Percentiles rank a stretch among this genome's conserved stretches.
Evolutionary conservation across 30 jellyfish, hydroid and myxozoan genomes (phyloP).

Genomic region (Turritopsis dohrnii): DNA sequence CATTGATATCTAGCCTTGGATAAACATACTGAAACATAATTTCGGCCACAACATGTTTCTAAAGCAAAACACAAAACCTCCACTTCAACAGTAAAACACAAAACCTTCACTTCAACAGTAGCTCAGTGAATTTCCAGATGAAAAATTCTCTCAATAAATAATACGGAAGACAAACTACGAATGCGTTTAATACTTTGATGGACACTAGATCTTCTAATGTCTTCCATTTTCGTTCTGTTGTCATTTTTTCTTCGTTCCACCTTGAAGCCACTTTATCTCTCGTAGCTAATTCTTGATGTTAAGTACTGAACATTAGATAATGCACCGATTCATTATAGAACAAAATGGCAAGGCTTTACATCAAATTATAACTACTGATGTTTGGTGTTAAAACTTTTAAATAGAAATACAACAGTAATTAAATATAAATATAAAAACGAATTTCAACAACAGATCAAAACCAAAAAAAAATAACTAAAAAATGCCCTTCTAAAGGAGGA

Average conservation of each 20-base stretch:
- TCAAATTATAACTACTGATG: too few relatives aligned
- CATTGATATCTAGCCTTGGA: conserved; percentile 93
- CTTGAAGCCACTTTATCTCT: conserved; percentile 19
- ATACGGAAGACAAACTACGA: background rate
- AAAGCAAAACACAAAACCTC: background rate
- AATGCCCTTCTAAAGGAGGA: too few relatives aligned
- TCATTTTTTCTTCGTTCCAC: conserved; percentile 18
- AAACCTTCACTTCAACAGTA: too few relatives aligned
- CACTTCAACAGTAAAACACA: too few relatives aligned
- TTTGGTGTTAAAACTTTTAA: too few relatives aligned
- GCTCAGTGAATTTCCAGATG: too few relatives aligned
- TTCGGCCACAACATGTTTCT: conserved; percentile 67
- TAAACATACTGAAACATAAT: conserved; percentile 93
- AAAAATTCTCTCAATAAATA: too few relatives aligned
- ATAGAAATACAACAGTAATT: too few relatives aligned
- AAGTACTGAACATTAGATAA: background rate
- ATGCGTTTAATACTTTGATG: background rate
- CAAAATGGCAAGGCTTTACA: background rate
- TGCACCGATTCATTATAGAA: background rate
- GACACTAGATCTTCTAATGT: background rate
- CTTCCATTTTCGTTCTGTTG: conserved; percentile 20
- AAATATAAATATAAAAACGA: too few relatives aligned
- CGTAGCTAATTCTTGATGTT: conserved; percentile 12
- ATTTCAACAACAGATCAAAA: too few relatives aligned
- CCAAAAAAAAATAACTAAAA: too few relatives aligned